Evolutionary conservation across 2,113 vertebrate species (phyloP), one percentile per base, ranked within the genome.

Genomic region (Petaurus breviceps): DNA sequence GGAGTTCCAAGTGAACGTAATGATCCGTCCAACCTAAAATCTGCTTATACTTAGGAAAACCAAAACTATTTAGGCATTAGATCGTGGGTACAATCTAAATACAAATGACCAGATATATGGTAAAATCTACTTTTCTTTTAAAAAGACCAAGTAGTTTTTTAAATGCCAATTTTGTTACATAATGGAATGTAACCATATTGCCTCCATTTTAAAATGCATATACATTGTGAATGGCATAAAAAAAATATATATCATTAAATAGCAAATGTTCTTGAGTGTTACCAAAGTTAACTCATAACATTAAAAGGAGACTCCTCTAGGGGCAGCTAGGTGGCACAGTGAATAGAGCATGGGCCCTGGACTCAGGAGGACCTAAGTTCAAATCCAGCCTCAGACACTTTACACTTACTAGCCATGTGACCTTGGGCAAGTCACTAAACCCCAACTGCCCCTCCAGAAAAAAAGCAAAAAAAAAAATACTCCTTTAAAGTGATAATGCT

Each of bases 301-400:
- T 96, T 57, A 96, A 94, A 97, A 28, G 84, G 8, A n/a, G 68
- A 47, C 28, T 92, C 96, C 89, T 68, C 93, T 57, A 96, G 47
- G 47, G 47, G 47, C 4, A 4, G 47, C 47, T 49, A 49, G 47
- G 47, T 49, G 4, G 47, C 47, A 4, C 47, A 49, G 47, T 49
- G 47, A 49, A 49, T 49, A 49, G 47, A 49, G 47, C 4, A 4
- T 49, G 47, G 47, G 47, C 47, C 47, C 47, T 49, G 47, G 47
- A 49, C 2, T 49, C 47, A 49, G 47, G 47, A 49, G 47, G 47
- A 49, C 47, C 47, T 49, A 4, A 49, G 47, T 49, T 2, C 47
- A 49, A 49, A 49, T 49, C 47, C 47, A 49, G 47, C 47, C 47
- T 49, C 47, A 49, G 47, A 49, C 2, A 49, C 47, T 49, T 49